These are phyloP conservation scores for Potamarius usumacintae DNA, from an alignment of 2,113 vertebrate genomes.

Conservation along the genomic window DNA sequence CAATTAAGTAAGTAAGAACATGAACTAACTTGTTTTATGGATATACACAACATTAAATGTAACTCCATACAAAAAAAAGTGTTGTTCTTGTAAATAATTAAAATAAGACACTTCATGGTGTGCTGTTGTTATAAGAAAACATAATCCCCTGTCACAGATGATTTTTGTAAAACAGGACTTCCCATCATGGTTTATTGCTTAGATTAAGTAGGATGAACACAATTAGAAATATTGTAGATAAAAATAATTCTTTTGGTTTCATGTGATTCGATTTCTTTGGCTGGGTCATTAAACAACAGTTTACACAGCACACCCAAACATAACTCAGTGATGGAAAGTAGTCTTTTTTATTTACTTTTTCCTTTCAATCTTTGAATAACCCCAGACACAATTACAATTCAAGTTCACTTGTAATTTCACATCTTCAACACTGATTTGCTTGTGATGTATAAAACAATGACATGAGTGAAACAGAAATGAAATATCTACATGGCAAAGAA, in stretches of 20 bases:
- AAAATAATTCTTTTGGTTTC: background rate
- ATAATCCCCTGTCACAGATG: background rate
- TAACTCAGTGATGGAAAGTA: background rate
- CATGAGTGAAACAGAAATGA: constrained; percentile 21
- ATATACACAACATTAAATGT: background rate
- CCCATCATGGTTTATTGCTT: background rate
- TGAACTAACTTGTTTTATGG: background rate
- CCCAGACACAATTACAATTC: background rate
- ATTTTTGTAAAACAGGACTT: background rate
- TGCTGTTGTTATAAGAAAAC: background rate
- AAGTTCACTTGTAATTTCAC: constrained; percentile 24
- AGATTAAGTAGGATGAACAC: background rate
- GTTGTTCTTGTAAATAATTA: background rate
- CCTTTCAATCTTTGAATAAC: constrained; percentile 1
- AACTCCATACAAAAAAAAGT: background rate
- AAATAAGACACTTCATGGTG: background rate
- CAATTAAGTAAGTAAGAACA: background rate
- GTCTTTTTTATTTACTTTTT: constrained; percentile 9
- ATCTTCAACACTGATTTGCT: constrained; percentile 1
- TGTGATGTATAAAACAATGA: constrained; percentile 25
- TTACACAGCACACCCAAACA: background rate
- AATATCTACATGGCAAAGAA: constrained; percentile 5
- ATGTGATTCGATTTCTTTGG: background rate
- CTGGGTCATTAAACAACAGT: background rate
- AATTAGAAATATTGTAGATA: background rate